Percentiles rank a stretch among this genome's conserved stretches.
These are phyloP conservation scores for Aurelia coerulea DNA, from an alignment of 30 jellyfish, hydroid and myxozoan genomes.

Conservation along the genomic window DNA sequence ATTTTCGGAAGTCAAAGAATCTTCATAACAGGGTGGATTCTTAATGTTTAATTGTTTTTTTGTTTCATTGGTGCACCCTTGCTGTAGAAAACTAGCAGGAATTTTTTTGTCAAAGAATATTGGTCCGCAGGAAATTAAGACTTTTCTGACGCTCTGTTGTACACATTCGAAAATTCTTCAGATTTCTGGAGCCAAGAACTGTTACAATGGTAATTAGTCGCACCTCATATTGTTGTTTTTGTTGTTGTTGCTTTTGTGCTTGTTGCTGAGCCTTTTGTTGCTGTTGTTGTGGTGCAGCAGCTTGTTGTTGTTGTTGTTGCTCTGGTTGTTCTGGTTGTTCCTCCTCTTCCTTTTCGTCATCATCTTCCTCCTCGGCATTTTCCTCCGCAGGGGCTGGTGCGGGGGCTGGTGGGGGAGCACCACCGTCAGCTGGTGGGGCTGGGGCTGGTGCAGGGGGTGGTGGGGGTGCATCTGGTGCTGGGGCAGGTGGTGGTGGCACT, in stretches of 20 bases:
- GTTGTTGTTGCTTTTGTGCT: slow-evolving; percentile 6
- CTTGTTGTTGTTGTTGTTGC: slow-evolving; percentile 38
- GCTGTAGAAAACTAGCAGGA: no score
- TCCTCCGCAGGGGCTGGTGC: slow-evolving; percentile 38
- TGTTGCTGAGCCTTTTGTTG: slow-evolving; percentile 25
- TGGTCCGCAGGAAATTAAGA: no score
- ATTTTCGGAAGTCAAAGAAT: no score
- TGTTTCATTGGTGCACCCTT: no score
- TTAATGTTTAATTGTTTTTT: no score
- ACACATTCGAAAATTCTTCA: no score
- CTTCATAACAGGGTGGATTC: no score
- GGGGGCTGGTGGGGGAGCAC: slow-evolving; percentile 20
- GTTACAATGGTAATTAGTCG: no score
- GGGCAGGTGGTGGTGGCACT: slow-evolving; percentile 47
- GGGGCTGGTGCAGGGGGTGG: slow-evolving; percentile 39
- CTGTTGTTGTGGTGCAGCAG: slow-evolving; percentile 22
- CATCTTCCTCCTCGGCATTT: slow-evolving; percentile 18
- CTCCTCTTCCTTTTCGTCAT: slow-evolving; percentile 14
- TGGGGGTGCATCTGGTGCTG: slow-evolving; percentile 45
- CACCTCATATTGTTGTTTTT: no score
- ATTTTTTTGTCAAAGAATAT: no score
- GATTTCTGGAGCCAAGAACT: no score
- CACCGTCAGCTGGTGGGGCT: slow-evolving; percentile 47
- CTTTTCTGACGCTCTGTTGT: no score
- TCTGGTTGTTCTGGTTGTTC: slow-evolving; percentile 36